Evolutionary conservation across 2,797 vertebrate species (phyloP).

Genomic region (Atherinosoma microstoma): DNA sequence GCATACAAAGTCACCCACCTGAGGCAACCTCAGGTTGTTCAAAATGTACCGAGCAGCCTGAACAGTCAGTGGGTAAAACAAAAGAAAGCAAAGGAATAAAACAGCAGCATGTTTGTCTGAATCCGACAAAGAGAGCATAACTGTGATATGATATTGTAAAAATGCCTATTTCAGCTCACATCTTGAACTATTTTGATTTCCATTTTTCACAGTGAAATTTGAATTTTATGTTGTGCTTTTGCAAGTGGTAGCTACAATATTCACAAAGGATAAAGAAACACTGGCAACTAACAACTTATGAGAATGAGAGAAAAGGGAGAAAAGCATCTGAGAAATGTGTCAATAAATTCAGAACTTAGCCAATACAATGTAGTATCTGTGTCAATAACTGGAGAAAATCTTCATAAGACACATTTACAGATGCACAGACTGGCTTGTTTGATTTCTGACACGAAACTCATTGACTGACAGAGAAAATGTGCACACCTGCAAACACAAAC

Average conservation of each 20-base stretch:
- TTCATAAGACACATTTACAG: conserved; percentile 38
- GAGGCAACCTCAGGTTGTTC: conserved; percentile 47
- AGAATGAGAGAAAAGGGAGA: conserved; percentile 15
- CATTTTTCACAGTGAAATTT: not conserved
- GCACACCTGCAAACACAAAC: not conserved
- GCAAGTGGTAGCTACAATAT: not conserved
- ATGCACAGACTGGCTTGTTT: conserved; percentile 33
- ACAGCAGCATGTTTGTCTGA: conserved; percentile 16
- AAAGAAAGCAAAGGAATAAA: conserved; percentile 21
- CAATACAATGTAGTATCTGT: conserved; percentile 32
- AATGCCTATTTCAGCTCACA: not conserved
- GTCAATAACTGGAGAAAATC: conserved; percentile 47
- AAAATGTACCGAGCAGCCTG: conserved; percentile 36
- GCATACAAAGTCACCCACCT: conserved; percentile 51
- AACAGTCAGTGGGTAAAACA: conserved; percentile 12
- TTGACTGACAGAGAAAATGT: conserved; percentile 31
- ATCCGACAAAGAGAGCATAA: conserved; percentile 6
- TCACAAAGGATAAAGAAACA: conserved; percentile 22
- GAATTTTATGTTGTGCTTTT: not conserved
- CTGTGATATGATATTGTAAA: not conserved
- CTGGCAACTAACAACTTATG: not conserved
- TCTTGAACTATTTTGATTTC: conserved; percentile 5
- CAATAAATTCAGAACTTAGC: conserved; percentile 42
- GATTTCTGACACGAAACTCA: conserved; percentile 31
- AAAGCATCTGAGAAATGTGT: conserved; percentile 20